These are phyloP conservation scores for Euura saliciscinereae DNA, from an alignment of 1,140 invertebrate species.

Conservation along the genomic window DNA sequence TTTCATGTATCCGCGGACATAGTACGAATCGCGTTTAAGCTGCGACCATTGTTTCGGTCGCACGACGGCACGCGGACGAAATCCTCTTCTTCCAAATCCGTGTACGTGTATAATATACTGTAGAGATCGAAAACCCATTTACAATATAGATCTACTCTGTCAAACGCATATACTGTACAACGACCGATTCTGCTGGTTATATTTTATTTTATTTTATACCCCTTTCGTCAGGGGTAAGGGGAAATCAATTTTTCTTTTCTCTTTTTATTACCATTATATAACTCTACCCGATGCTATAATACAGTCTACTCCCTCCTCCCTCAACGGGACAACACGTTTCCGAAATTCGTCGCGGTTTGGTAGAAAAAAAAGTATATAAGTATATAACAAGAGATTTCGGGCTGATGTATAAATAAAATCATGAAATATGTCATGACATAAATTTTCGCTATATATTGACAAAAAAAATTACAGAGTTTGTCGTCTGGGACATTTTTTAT, in stretches of 20 bases:
- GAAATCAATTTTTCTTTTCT: slow-evolving; percentile 43
- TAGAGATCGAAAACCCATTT: slow-evolving; percentile 55
- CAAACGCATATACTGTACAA: slow-evolving; percentile 53
- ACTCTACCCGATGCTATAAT: too few species aligned
- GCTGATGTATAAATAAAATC: too few species aligned
- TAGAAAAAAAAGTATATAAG: neutral
- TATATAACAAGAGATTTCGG: too few species aligned
- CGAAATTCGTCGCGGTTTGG: neutral
- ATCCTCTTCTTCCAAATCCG: neutral
- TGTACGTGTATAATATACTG: neutral
- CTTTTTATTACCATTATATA: slow-evolving; percentile 42
- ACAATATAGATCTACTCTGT: slow-evolving; percentile 57
- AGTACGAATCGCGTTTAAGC: too few species aligned
- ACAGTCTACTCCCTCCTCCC: neutral
- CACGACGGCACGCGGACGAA: too few species aligned
- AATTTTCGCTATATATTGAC: too few species aligned
- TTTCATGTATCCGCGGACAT: too few species aligned
- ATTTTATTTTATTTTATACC: slow-evolving; percentile 18
- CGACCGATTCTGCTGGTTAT: slow-evolving; percentile 36
- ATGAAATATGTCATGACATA: too few species aligned
- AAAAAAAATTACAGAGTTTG: too few species aligned
- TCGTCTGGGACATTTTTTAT: too few species aligned
- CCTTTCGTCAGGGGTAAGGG: slow-evolving; percentile 48
- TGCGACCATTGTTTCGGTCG: too few species aligned
- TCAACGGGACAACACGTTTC: neutral